Conservation (phyloP, 2,888 invertebrate species). For the Ommatoiulus sabulosus region DNA sequence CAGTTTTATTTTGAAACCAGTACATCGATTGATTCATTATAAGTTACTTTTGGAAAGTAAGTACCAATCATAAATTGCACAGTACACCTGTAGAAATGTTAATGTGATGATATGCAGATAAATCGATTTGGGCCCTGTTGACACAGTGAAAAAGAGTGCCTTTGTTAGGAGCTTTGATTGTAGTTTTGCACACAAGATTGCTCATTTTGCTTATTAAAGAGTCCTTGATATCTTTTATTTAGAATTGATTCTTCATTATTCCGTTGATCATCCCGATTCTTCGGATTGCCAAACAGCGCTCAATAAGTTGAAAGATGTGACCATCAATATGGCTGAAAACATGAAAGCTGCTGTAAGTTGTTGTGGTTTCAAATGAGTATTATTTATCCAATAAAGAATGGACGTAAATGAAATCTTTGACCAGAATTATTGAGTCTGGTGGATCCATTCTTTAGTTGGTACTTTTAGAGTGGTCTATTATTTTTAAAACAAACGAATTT, state of each 20-base stretch:
- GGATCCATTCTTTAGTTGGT: no score
- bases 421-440: background rate
- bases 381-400: background rate
- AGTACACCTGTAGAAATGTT: no score
- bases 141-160: no score
- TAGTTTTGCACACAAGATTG: background rate
- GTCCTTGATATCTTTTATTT: constrained; percentile 62
- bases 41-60: constrained; percentile 80
- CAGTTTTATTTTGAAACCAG: constrained; percentile 83
- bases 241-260: constrained; percentile 80
- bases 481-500: background rate
- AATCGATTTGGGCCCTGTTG: no score
- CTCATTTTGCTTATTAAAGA: background rate
- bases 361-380: no score
- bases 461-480: no score
- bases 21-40: constrained; percentile 88
- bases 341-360: constrained; percentile 54
- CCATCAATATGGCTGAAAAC: constrained; percentile 63
- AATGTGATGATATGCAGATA: no score
- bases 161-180: background rate
- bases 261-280: constrained; percentile 77
- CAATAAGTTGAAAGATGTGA: constrained; percentile 73
- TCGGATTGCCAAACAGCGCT: constrained; percentile 77
- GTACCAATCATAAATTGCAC: constrained; percentile 65
- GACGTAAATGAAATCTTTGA: background rate